These are phyloP conservation scores for Percopsis omiscomaycus DNA, from an alignment of 2,797 vertebrate species.

Conservation along the genomic window DNA sequence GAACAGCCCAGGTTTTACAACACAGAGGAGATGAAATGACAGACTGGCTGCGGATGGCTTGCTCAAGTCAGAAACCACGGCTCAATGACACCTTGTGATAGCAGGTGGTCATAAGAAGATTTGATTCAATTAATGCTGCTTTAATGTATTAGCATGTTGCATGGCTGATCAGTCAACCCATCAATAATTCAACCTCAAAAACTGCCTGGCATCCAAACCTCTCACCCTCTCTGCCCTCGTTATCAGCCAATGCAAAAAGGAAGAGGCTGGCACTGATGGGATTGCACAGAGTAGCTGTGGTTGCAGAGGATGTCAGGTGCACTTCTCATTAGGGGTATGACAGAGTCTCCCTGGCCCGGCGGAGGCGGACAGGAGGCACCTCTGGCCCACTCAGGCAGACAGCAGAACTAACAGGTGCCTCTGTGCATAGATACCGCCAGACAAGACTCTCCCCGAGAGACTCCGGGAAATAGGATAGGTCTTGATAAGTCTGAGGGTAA, in stretches of 20 bases:
- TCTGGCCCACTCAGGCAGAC: conserved; percentile 41
- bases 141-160: no score
- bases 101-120: no score
- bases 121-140: no score
- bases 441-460: conserved; percentile 32
- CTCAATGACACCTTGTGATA: no score
- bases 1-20: no score
- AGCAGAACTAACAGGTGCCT: conserved; percentile 44
- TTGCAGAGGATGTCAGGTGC: conserved; percentile 55
- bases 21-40: no score
- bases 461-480: conserved; percentile 40
- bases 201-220: conserved; percentile 37
- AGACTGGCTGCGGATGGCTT: no score
- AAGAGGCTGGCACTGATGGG: conserved; percentile 34
- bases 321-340: conserved; percentile 59
- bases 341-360: conserved; percentile 38
- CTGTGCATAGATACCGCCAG: conserved; percentile 37
- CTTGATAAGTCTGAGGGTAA: conserved; percentile 40
- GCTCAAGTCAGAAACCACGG: no score
- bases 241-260: conserved; percentile 24
- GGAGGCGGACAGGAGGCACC: conserved; percentile 52
- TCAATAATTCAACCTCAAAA: conserved; percentile 62
- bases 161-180: conserved; percentile 33
- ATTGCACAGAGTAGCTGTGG: conserved; percentile 22
- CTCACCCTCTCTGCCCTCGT: conserved; percentile 36